phyloP scores from a whole-genome alignment of 2,797 vertebrate genomes.

The Notolabrus celidotus region DNA sequence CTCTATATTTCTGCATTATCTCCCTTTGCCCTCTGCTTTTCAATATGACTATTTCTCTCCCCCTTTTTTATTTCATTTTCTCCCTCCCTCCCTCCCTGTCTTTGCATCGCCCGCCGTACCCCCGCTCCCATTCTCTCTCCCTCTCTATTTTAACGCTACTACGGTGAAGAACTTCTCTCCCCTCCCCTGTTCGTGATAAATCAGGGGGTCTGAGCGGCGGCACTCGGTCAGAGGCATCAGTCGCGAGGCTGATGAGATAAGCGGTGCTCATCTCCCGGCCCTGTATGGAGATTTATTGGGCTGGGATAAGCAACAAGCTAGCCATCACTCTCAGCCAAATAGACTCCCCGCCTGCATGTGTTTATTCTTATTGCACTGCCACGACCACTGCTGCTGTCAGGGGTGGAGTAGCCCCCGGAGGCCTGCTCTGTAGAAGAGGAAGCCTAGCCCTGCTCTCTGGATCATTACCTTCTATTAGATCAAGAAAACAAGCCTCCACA shows the following conservation, averaged over 20 bases:
- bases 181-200: conserved; percentile 86
- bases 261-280: conserved; percentile 91
- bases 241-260: conserved; percentile 92
- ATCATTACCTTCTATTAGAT: conserved; percentile 96
- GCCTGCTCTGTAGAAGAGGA: conserved; percentile 77
- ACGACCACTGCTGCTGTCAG: conserved; percentile 82
- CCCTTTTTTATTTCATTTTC: conserved; percentile 79
- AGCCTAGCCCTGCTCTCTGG: conserved; percentile 85
- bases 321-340: conserved; percentile 93
- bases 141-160: conserved; percentile 74
- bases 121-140: conserved; percentile 43
- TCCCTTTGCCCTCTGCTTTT: conserved; percentile 84
- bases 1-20: conserved; percentile 93
- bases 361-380: conserved; percentile 94
- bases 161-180: conserved; percentile 85
- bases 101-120: conserved; percentile 51
- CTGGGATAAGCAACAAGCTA: conserved; percentile 92
- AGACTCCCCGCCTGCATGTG: conserved; percentile 90
- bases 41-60: conserved; percentile 77
- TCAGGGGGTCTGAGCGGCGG: conserved; percentile 87
- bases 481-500: conserved; percentile 89
- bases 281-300: conserved; percentile 97
- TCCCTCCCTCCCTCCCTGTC: conserved; percentile 62
- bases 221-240: conserved; percentile 88
- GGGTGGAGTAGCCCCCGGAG: conserved; percentile 82